Conservation (phyloP, 2,888 invertebrate genomes). For the Dynastes hyllus region DNA sequence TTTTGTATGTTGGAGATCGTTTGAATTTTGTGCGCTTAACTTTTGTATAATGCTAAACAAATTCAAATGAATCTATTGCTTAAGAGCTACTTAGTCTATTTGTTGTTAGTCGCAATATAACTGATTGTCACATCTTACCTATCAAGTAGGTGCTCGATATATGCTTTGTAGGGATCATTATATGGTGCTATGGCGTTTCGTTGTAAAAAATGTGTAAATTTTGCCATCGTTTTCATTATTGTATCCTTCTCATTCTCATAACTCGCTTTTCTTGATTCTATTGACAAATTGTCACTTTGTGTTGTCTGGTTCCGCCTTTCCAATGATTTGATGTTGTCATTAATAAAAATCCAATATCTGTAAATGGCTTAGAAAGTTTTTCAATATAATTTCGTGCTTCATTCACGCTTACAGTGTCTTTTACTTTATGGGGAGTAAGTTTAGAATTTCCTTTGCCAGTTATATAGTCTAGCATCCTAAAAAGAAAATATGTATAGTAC, state of each 20-base stretch:
- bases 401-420: slow-evolving; percentile 65
- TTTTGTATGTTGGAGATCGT: too few relatives aligned
- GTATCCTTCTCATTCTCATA: slow-evolving; percentile 61
- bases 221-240: slow-evolving; percentile 63
- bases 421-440: slow-evolving; percentile 63
- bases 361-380: slow-evolving; percentile 66
- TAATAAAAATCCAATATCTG: slow-evolving; percentile 66
- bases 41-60: too few relatives aligned
- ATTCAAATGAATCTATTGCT: too few relatives aligned
- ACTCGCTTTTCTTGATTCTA: slow-evolving; percentile 51
- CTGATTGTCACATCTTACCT: slow-evolving; percentile 55
- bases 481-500: slow-evolving; percentile 10
- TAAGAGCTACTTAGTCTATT: too few relatives aligned
- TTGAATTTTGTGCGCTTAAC: too few relatives aligned
- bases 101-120: too few relatives aligned
- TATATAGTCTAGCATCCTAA: slow-evolving; percentile 52
- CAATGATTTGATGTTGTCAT: slow-evolving; percentile 64
- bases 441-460: slow-evolving; percentile 38
- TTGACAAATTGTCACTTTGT: slow-evolving; percentile 52
- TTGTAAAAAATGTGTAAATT: slow-evolving; percentile 66
- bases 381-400: slow-evolving; percentile 65
- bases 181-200: slow-evolving; percentile 65
- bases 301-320: slow-evolving; percentile 58
- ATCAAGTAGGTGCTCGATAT: slow-evolving; percentile 64
- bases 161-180: slow-evolving; percentile 65